Conservation (phyloP, 2,888 invertebrate species). For the Busseola fusca region DNA sequence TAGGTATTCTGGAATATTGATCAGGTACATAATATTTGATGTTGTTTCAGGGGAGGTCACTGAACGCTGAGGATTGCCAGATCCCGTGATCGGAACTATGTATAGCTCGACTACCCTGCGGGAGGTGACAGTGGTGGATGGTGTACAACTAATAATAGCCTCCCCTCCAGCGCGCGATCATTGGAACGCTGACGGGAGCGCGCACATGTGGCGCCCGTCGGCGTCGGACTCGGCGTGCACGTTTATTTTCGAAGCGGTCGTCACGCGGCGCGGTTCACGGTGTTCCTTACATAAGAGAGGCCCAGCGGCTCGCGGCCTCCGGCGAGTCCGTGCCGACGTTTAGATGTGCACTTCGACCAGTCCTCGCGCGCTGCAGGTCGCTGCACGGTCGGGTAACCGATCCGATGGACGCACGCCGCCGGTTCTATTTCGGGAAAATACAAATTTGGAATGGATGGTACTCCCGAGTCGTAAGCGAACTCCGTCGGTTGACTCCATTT, state of each 20-base stretch:
- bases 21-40: constrained; percentile 61
- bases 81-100: constrained; percentile 86
- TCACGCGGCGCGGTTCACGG: constrained; percentile 86
- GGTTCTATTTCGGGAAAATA: constrained; percentile 93
- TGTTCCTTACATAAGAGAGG: constrained; percentile 83
- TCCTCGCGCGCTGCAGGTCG: constrained; percentile 83
- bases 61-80: constrained; percentile 87
- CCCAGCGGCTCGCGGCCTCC: constrained; percentile 62
- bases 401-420: constrained; percentile 88
- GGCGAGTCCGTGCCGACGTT: constrained; percentile 68
- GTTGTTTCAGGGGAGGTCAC: constrained; percentile 83
- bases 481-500: constrained; percentile 88
- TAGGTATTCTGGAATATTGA: constrained; percentile 27
- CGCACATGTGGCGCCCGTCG: constrained; percentile 87
- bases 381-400: constrained; percentile 88
- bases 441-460: constrained; percentile 93
- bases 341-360: constrained; percentile 73
- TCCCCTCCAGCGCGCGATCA: constrained; percentile 86
- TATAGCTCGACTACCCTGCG: constrained; percentile 87
- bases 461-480: constrained; percentile 87
- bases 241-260: constrained; percentile 88
- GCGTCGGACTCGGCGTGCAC: constrained; percentile 78
- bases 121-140: constrained; percentile 89
- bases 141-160: constrained; percentile 88
- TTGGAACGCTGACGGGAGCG: constrained; percentile 82